Percentiles rank a stretch among this genome's conserved stretches.
Evolutionary conservation across 2,888 invertebrate genomes (phyloP).

Genomic region (Lithophane socia): DNA sequence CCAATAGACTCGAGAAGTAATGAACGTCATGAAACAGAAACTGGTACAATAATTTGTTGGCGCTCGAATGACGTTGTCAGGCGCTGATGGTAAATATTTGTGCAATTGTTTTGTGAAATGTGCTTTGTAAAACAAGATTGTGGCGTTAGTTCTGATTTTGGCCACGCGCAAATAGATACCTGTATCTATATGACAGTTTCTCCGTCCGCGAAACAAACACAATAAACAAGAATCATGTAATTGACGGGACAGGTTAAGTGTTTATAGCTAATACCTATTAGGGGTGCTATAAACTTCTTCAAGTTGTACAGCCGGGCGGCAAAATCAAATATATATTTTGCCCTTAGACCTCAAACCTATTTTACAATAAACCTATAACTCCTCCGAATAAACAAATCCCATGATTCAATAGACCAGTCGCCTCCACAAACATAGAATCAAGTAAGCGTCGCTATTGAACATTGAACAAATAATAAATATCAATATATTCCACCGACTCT

Average conservation of each 20-base stretch:
- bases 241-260: not conserved
- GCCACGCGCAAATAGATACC: no score
- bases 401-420: not conserved
- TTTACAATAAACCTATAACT: not conserved
- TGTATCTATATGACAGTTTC: no score
- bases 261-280: not conserved
- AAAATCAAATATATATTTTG: no score
- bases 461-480: conserved; percentile 3
- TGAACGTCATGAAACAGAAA: not conserved
- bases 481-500: not conserved
- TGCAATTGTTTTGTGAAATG: not conserved
- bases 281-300: not conserved
- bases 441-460: not conserved
- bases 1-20: not conserved
- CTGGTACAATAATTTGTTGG: not conserved
- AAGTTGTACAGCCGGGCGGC: not conserved
- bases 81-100: not conserved
- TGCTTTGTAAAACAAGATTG: not conserved
- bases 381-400: not conserved
- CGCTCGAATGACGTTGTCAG: not conserved
- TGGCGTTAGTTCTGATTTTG: not conserved
- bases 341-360: not conserved
- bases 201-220: no score
- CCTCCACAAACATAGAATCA: not conserved
- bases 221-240: not conserved